Conservation (phyloP, 1,140 invertebrate genomes). For the Rhopalosiphum padi region DNA sequence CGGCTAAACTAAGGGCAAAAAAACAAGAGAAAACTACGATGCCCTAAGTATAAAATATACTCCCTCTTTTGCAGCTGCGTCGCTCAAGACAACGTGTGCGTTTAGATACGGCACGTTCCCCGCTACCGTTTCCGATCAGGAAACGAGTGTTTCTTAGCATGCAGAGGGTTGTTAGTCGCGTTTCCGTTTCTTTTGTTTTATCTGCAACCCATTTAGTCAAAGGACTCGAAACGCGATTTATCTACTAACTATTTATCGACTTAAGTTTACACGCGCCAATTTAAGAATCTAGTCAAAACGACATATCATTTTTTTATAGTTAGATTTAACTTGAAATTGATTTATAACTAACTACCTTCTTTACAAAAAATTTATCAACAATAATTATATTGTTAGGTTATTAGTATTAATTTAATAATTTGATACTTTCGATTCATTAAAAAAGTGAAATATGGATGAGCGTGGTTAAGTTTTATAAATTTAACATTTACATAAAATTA, state of each 20-base stretch:
- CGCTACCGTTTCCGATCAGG: background rate
- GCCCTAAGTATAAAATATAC: background rate
- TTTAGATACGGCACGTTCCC: slow-evolving; percentile 45
- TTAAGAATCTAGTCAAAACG: background rate
- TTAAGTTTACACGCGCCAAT: background rate
- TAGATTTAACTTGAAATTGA: too few species aligned
- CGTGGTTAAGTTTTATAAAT: background rate
- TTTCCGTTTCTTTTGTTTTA: slow-evolving; percentile 39
- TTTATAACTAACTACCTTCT: background rate
- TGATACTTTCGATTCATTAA: background rate
- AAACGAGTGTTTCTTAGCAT: background rate
- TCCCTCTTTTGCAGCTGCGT: slow-evolving; percentile 41
- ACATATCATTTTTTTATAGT: background rate
- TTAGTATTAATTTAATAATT: background rate
- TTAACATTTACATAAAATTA: background rate
- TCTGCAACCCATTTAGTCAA: background rate
- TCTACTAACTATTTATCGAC: background rate
- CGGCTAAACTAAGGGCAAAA: slow-evolving; percentile 7
- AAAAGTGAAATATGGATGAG: background rate
- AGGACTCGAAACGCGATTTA: background rate
- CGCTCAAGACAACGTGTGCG: slow-evolving; percentile 28
- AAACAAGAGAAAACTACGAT: slow-evolving; percentile 18
- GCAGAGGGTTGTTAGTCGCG: background rate
- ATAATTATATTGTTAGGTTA: background rate
- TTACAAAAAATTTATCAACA: background rate